phyloP scores from a whole-genome alignment of 2,888 invertebrate species.

The Coecobrya sp. region DNA sequence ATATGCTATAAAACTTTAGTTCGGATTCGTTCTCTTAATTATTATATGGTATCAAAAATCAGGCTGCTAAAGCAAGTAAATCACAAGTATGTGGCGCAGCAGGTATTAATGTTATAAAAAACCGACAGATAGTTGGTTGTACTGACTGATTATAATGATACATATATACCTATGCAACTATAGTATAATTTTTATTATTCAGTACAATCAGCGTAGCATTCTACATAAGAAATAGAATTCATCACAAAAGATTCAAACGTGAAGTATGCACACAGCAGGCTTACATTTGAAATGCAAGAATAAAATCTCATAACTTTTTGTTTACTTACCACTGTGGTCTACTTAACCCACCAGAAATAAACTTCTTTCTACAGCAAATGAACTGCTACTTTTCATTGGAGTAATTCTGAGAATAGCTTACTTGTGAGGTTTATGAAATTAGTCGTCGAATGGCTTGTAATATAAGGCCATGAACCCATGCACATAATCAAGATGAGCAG shows the following conservation, averaged over 20 bases:
- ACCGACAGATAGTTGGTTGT: too few species aligned
- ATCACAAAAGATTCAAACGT: neutral
- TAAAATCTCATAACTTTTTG: neutral
- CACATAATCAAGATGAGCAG: slow-evolving; percentile 9
- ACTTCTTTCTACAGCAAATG: neutral
- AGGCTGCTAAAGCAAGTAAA: too few species aligned
- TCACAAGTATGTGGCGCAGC: too few species aligned
- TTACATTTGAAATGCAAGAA: neutral
- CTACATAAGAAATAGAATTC: neutral
- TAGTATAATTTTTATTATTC: too few species aligned
- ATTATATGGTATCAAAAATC: too few species aligned
- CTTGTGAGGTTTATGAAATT: slow-evolving; percentile 10
- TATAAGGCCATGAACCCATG: neutral
- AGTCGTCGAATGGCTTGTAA: neutral
- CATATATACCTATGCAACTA: too few species aligned
- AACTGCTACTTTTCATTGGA: slow-evolving; percentile 50
- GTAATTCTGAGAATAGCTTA: slow-evolving; percentile 41
- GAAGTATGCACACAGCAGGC: neutral
- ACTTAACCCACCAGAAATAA: slow-evolving; percentile 7
- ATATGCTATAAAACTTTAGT: too few species aligned
- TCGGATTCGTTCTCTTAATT: too few species aligned
- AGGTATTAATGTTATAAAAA: too few species aligned
- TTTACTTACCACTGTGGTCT: slow-evolving; percentile 10
- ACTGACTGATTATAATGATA: too few species aligned
- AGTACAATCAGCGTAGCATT: neutral